A percentile compares a stretch with the other conserved stretches of the same genome.
These are phyloP conservation scores for Muricea muricata DNA, from an alignment of 92 coral and sea anemone genomes.

Conservation along the genomic window DNA sequence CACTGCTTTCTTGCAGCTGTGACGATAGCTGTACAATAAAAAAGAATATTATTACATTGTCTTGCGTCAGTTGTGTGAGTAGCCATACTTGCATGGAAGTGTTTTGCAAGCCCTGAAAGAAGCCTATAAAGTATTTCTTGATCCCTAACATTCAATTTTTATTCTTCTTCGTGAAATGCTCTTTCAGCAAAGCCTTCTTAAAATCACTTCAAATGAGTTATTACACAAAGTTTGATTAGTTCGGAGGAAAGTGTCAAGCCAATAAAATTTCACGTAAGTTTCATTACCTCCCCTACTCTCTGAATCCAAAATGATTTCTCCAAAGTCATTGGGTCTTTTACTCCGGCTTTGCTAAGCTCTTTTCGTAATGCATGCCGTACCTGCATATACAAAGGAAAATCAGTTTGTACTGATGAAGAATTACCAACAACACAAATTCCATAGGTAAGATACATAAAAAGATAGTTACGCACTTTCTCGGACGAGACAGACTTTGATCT, in stretches of 20 bases:
- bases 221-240: too few relatives aligned
- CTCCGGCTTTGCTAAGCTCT: conserved; percentile 95
- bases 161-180: too few relatives aligned
- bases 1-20: conserved; percentile 99
- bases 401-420: background rate
- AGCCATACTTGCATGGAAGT: too few relatives aligned
- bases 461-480: conserved; percentile 70
- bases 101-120: too few relatives aligned
- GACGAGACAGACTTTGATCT: conserved; percentile 85
- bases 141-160: too few relatives aligned
- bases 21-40: conserved; percentile 76
- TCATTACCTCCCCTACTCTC: conserved; percentile 96
- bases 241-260: background rate
- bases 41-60: too few relatives aligned
- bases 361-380: conserved; percentile 79
- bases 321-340: conserved; percentile 87
- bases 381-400: conserved; percentile 49
- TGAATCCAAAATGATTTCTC: conserved; percentile 99
- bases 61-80: too few relatives aligned
- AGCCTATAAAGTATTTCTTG: too few relatives aligned
- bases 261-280: background rate
- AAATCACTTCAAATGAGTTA: too few relatives aligned
- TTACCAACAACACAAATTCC: background rate
- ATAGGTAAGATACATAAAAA: background rate
- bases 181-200: too few relatives aligned